Percentiles rank a stretch among this genome's conserved stretches.
Conservation (phyloP, 2,888 invertebrate species). For the Rapana venosa region DNA sequence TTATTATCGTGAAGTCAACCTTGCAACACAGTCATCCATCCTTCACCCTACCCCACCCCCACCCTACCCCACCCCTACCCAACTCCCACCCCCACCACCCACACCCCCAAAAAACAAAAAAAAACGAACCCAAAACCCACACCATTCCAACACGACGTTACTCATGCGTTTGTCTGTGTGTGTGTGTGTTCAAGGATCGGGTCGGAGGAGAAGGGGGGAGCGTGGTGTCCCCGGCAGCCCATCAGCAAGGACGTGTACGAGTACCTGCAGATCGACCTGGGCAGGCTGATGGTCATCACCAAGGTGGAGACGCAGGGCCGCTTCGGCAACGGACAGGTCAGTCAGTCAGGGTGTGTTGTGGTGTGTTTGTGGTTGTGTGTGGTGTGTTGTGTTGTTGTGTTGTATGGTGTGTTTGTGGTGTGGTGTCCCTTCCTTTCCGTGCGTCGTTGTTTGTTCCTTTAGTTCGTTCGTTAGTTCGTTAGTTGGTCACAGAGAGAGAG, state of each 20-base stretch:
- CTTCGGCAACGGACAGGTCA: slow-evolving; percentile 89
- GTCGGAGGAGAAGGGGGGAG: slow-evolving; percentile 90
- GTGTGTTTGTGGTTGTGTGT: not conserved
- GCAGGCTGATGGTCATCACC: slow-evolving; percentile 88
- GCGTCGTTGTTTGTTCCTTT: too few relatives aligned
- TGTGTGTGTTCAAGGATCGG: slow-evolving; percentile 84
- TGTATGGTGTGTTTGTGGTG: not conserved
- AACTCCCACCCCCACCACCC: not conserved
- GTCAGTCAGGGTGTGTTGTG: slow-evolving; percentile 16
- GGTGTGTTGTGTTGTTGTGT: not conserved
- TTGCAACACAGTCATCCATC: not conserved
- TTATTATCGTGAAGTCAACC: not conserved
- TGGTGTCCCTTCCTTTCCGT: not conserved
- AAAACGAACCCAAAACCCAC: too few relatives aligned
- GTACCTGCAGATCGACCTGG: slow-evolving; percentile 90
- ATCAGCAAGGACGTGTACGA: slow-evolving; percentile 85
- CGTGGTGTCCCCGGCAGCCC: slow-evolving; percentile 93
- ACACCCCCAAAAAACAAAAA: too few relatives aligned
- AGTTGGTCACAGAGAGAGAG: too few relatives aligned
- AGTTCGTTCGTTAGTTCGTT: too few relatives aligned
- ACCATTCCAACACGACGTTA: not conserved
- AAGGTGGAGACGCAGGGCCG: slow-evolving; percentile 93
- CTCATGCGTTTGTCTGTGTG: not conserved
- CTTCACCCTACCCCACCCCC: too few relatives aligned
- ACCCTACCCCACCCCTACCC: too few relatives aligned